Evolutionary conservation across 2,888 invertebrate genomes (phyloP), one percentile per base, ranked within the genome.

Genomic region (Drosophila rellima): DNA sequence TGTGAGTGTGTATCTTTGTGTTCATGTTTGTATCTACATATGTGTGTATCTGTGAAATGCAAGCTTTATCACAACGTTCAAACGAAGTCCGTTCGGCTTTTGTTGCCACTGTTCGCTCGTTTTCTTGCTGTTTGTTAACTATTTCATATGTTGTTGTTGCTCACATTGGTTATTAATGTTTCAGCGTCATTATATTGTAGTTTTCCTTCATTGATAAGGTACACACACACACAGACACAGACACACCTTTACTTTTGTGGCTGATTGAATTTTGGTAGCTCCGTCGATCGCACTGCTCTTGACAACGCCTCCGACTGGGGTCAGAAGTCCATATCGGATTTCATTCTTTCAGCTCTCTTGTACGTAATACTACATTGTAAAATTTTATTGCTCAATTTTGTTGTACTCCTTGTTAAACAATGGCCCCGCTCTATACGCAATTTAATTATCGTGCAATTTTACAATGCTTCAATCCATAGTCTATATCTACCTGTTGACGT

Each of bases 181-280:
- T 72, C 45, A 62, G 47, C 59, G 62, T 68, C 60, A 64, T 82
- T 83, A 87, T 70, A 75, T 78, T 88, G 70, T 74, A 62, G 82
- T 85, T 88, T 80, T 88, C 83, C 83, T 83, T 82, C 80, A 48
- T 70, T 83, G 88, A 83, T 83, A 88, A 83, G 59, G 8, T 63
- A 31, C 45, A 48, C 52, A 37, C n/a, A 20, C 31, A 35, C n/a
- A 63, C 10, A 33, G 39, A 45, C 15, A 40, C 18, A 13, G 23
- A 23, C 23, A 26, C 26, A 26, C 26, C 13, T 52, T 39, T 35
- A 17, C 47, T 37, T 40, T 13, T 40, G 52, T 65, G 45, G 69
- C 47, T 78, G 54, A 78, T 78, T 72, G 54, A 48, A 44, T 69
- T 69, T 80, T 63, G 63, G 66, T 52, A 61, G 65, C 68, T 54